Percentiles rank a stretch among this genome's conserved stretches.
These are phyloP conservation scores for Drosophila bocki DNA, from an alignment of 1,140 invertebrate genomes.

Conservation along the genomic window DNA sequence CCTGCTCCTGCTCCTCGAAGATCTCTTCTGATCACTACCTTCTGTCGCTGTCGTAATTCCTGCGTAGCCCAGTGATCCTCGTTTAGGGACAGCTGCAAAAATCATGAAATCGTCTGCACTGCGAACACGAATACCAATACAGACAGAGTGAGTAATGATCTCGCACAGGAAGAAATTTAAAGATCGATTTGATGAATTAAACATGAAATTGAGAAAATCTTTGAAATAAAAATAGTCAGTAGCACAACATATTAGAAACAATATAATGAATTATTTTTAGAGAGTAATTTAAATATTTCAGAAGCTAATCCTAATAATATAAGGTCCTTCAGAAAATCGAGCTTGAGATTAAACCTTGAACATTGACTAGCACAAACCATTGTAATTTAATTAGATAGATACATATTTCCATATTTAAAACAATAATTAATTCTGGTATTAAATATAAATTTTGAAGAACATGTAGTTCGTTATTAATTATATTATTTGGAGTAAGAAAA, in stretches of 20 bases:
- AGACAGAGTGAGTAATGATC: slow-evolving; percentile 31
- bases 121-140: slow-evolving; percentile 42
- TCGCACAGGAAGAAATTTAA: slow-evolving; percentile 31
- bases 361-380: too few relatives aligned
- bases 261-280: background rate
- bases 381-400: too few relatives aligned
- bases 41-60: slow-evolving; percentile 66
- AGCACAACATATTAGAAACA: background rate
- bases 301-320: background rate
- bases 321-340: too few relatives aligned
- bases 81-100: slow-evolving; percentile 72
- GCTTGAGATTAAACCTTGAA: too few relatives aligned
- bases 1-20: slow-evolving; percentile 40
- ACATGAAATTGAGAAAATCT: background rate
- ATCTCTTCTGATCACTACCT: slow-evolving; percentile 43
- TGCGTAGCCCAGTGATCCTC: slow-evolving; percentile 77
- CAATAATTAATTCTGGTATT: too few relatives aligned
- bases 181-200: slow-evolving; percentile 19
- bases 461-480: too few relatives aligned
- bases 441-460: too few relatives aligned
- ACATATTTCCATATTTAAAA: too few relatives aligned
- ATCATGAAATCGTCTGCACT: slow-evolving; percentile 71
- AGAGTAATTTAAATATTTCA: background rate
- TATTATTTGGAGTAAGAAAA: too few relatives aligned
- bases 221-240: background rate